Conservation (phyloP, 1,140 invertebrate species). For the Octopus bimaculoides region DNA sequence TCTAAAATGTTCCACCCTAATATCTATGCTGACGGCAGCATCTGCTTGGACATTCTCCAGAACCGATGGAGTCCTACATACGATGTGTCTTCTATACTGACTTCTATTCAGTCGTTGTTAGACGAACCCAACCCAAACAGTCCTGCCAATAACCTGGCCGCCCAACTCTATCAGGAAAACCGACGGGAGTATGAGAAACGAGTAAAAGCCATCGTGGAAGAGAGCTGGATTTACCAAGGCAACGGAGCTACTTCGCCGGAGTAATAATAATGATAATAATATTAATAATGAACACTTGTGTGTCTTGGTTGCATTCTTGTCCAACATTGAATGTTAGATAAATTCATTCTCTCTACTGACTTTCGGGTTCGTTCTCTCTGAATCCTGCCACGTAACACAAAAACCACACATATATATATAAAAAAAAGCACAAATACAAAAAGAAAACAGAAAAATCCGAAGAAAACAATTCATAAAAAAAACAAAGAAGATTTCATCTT, state of each 20-base stretch:
- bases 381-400: too few relatives aligned
- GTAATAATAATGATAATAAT: neutral
- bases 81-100: neutral
- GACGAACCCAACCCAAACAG: conserved; percentile 59
- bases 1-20: conserved; percentile 97
- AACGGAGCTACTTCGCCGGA: neutral
- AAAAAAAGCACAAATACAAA: too few relatives aligned
- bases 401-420: too few relatives aligned
- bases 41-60: neutral
- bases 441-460: too few relatives aligned
- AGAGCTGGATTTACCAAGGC: conserved; percentile 55
- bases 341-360: too few relatives aligned
- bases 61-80: conserved; percentile 6
- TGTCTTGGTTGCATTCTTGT: too few relatives aligned
- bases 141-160: conserved; percentile 57
- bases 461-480: too few relatives aligned
- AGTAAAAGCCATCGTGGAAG: conserved; percentile 56
- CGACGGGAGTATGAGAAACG: conserved; percentile 57
- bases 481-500: too few relatives aligned
- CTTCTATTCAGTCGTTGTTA: conserved; percentile 54
- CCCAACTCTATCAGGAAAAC: conserved; percentile 58
- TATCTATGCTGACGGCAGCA: conserved; percentile 38
- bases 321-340: too few relatives aligned
- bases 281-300: neutral
- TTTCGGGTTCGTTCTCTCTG: too few relatives aligned